Evolutionary conservation across 2,797 vertebrate species (phyloP).

Genomic region (Chelonia mydas): DNA sequence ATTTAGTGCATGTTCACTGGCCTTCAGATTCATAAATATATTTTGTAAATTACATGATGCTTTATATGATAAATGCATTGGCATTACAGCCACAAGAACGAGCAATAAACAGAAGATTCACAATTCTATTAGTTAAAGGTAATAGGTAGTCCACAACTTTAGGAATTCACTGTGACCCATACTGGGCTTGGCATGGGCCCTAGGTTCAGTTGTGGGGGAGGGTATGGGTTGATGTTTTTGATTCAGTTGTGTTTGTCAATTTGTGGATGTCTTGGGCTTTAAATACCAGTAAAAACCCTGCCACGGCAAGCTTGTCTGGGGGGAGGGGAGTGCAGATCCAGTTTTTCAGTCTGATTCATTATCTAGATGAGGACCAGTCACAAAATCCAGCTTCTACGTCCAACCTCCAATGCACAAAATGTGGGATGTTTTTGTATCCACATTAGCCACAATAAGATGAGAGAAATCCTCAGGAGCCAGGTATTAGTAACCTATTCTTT

Average conservation of each 20-base stretch:
- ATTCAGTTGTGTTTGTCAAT: background rate
- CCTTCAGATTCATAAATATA: background rate
- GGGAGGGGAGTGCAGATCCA: accelerated
- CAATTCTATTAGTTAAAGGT: background rate
- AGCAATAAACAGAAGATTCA: background rate
- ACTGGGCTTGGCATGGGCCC: background rate
- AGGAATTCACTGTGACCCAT: background rate
- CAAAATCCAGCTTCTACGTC: background rate
- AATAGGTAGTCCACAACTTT: background rate
- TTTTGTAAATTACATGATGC: background rate
- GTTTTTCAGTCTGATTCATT: background rate
- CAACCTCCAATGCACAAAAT: background rate
- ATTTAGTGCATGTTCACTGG: background rate
- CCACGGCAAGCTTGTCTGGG: accelerated
- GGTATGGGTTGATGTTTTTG: background rate
- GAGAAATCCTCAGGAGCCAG: background rate
- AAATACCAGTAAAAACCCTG: background rate
- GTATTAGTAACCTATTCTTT: background rate
- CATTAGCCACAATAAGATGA: background rate
- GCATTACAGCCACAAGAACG: background rate
- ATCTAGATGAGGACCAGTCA: background rate
- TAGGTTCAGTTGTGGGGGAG: background rate
- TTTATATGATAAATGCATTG: background rate
- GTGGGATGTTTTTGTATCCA: background rate
- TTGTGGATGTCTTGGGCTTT: background rate